Conservation (phyloP, 2,113 vertebrate genomes). For the Calypte anna region DNA sequence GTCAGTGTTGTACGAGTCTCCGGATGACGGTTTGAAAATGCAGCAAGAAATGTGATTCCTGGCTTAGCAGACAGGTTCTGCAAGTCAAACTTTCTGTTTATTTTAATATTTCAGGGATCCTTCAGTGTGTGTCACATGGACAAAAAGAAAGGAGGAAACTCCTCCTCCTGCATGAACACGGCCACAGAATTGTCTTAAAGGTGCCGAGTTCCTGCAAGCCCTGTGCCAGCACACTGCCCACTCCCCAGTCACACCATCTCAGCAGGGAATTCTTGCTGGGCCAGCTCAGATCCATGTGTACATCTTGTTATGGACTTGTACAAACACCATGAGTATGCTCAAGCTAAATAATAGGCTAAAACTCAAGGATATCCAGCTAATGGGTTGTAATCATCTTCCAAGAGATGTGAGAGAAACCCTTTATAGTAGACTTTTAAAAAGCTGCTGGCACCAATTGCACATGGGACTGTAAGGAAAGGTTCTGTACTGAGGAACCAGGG, state of each 20-base stretch:
- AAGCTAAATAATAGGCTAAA: neutral
- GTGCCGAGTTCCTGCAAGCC: neutral
- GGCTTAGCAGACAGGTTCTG: slow-evolving; percentile 72
- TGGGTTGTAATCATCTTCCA: neutral
- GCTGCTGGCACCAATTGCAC: neutral
- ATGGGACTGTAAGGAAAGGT: neutral
- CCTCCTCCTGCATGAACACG: slow-evolving; percentile 12
- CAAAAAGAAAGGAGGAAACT: slow-evolving; percentile 32
- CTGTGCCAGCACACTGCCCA: neutral
- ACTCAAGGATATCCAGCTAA: neutral
- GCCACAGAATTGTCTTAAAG: slow-evolving; percentile 38
- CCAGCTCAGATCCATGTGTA: neutral
- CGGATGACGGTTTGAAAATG: slow-evolving; percentile 51
- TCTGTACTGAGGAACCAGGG: neutral
- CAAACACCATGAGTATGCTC: neutral
- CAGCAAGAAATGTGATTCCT: slow-evolving; percentile 70
- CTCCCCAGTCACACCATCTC: neutral
- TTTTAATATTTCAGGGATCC: slow-evolving; percentile 71
- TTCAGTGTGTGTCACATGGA: slow-evolving; percentile 57
- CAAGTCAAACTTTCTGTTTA: slow-evolving; percentile 71
- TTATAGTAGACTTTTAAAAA: neutral
- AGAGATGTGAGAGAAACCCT: neutral
- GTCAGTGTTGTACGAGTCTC: slow-evolving; percentile 54
- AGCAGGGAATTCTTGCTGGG: neutral
- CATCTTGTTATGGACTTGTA: neutral